Percentiles rank a stretch among this genome's conserved stretches.
These are phyloP conservation scores for Drosophila mayaguana DNA, from an alignment of 2,888 invertebrate genomes.

Conservation along the genomic window DNA sequence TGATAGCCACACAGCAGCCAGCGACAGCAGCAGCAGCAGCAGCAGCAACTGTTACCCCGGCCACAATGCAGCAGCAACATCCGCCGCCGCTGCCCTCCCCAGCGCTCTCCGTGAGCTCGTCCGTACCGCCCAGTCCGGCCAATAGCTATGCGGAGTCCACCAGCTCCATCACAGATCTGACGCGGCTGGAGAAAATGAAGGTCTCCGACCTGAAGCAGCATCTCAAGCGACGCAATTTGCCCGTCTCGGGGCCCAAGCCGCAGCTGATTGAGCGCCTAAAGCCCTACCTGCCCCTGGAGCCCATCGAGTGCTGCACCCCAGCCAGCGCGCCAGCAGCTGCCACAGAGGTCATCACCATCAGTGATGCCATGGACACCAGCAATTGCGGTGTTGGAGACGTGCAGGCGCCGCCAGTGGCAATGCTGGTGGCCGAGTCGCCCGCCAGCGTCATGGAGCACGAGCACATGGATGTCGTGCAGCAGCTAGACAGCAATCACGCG, in stretches of 20 bases:
- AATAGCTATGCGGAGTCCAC: slow-evolving; percentile 83
- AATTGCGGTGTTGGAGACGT: slow-evolving; percentile 62
- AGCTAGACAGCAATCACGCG: slow-evolving; percentile 81
- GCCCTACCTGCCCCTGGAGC: slow-evolving; percentile 87
- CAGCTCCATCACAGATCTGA: slow-evolving; percentile 82
- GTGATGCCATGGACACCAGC: slow-evolving; percentile 81
- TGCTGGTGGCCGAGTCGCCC: slow-evolving; percentile 78
- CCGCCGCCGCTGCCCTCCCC: slow-evolving; percentile 86
- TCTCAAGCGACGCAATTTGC: slow-evolving; percentile 95
- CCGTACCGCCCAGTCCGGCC: slow-evolving; percentile 85
- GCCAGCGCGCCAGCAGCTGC: slow-evolving; percentile 49
- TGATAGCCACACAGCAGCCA: slow-evolving; percentile 70
- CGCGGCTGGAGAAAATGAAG: slow-evolving; percentile 97
- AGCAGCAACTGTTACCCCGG: background rate
- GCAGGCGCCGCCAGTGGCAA: slow-evolving; percentile 66
- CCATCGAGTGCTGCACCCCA: slow-evolving; percentile 82
- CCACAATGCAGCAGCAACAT: slow-evolving; percentile 52
- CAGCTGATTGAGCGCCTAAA: slow-evolving; percentile 96
- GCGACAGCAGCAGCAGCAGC: slow-evolving; percentile 17
- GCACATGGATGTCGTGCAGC: slow-evolving; percentile 84
- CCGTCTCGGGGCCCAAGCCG: slow-evolving; percentile 98
- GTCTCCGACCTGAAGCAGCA: slow-evolving; percentile 97
- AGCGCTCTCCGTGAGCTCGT: slow-evolving; percentile 86
- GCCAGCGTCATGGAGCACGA: slow-evolving; percentile 78
- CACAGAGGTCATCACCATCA: slow-evolving; percentile 66